phyloP scores from a whole-genome alignment of 1,140 invertebrate species.

The Drosophila prosaltans region DNA sequence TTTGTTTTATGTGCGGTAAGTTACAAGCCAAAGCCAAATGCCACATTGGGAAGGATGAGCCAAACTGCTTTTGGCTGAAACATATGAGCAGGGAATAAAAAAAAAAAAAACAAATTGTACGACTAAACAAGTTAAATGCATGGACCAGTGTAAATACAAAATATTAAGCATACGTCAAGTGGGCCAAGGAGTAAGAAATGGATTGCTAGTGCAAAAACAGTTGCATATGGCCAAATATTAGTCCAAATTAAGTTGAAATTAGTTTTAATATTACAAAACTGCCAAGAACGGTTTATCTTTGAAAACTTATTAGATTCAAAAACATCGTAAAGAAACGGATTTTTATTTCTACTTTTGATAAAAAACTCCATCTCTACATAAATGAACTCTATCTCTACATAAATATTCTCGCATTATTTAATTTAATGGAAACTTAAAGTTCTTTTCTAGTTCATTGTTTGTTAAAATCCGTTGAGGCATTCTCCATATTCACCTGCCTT shows the following conservation, averaged over 20 bases:
- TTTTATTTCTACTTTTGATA: too few species aligned
- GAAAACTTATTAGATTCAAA: too few species aligned
- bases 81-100: conserved; percentile 19
- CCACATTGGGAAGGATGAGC: conserved; percentile 10
- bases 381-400: too few species aligned
- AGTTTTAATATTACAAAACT: too few species aligned
- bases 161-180: conserved; percentile 27
- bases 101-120: conserved; percentile 6
- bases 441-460: too few species aligned
- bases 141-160: conserved; percentile 10
- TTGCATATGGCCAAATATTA: neutral
- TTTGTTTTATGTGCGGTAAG: conserved; percentile 67
- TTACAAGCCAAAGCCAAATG: conserved; percentile 39
- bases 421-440: too few species aligned
- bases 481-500: too few species aligned
- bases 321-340: too few species aligned
- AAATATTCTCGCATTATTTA: neutral
- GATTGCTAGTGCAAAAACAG: neutral
- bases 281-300: too few species aligned
- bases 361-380: too few species aligned
- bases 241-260: neutral
- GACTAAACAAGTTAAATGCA: neutral
- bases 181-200: neutral
- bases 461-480: too few species aligned
- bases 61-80: conserved; percentile 5